phyloP scores from a whole-genome alignment of 2,797 vertebrate species.

The Chanos chanos region DNA sequence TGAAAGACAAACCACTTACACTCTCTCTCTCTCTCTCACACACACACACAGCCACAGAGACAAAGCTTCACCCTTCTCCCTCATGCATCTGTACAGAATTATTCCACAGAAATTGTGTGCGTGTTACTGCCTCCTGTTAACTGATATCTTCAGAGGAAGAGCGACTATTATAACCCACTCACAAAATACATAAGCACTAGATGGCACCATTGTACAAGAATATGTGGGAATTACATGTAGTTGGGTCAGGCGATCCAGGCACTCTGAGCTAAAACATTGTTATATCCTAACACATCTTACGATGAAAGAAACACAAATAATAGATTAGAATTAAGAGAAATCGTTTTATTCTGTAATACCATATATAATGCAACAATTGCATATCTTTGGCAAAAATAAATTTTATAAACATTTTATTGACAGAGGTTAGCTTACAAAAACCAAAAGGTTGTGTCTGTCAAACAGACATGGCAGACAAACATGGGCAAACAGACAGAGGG shows the following conservation, averaged over 20 bases:
- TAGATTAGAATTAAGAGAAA: slow-evolving; percentile 79
- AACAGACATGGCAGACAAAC: slow-evolving; percentile 71
- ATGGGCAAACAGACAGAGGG: slow-evolving; percentile 76
- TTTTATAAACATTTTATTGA: slow-evolving; percentile 99
- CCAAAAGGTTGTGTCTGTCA: slow-evolving; percentile 85
- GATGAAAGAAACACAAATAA: slow-evolving; percentile 6
- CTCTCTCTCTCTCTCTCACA: too few species aligned
- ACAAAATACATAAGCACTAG: slow-evolving; percentile 10
- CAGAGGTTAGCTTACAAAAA: slow-evolving; percentile 99
- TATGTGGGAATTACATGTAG: too few species aligned
- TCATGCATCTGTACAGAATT: too few species aligned
- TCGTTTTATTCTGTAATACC: slow-evolving; percentile 97
- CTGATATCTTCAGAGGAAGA: too few species aligned
- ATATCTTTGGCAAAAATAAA: slow-evolving; percentile 99
- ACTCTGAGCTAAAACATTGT: background rate
- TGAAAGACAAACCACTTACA: slow-evolving; percentile 15
- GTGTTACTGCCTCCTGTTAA: too few species aligned
- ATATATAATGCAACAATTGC: slow-evolving; percentile 99
- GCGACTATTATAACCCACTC: background rate
- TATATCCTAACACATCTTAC: background rate
- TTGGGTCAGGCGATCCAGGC: too few species aligned
- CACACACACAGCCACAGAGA: background rate
- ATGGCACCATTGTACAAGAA: slow-evolving; percentile 12
- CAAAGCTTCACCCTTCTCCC: too few species aligned
- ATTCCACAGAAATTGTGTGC: too few species aligned